Evolutionary conservation across 2,797 vertebrate genomes (phyloP).

Genomic region (Bovichtus variegatus): DNA sequence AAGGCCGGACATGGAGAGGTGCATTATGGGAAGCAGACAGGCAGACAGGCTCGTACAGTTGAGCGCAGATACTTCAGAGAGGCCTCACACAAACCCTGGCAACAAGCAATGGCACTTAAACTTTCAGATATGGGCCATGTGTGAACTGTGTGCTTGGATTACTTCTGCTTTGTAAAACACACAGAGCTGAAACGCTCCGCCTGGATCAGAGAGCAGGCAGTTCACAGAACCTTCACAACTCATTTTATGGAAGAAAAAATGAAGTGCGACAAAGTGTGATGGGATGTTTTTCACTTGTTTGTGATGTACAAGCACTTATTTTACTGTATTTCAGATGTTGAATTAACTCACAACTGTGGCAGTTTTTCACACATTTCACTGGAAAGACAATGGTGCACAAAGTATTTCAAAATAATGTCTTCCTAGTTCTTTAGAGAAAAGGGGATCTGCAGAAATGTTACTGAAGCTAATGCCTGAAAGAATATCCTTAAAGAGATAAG

Average conservation of each 20-base stretch:
- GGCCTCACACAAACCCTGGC: constrained; percentile 63
- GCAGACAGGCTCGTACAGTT: constrained; percentile 64
- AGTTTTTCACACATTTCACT: background rate
- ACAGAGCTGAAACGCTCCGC: background rate
- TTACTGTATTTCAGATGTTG: background rate
- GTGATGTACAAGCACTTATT: background rate
- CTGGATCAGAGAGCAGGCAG: constrained; percentile 14
- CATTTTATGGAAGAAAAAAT: background rate
- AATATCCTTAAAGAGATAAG: background rate
- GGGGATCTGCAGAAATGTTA: background rate
- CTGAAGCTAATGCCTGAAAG: background rate
- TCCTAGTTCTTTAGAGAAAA: background rate
- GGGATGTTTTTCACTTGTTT: constrained; percentile 3
- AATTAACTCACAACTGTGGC: background rate
- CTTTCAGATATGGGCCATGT: constrained; percentile 55
- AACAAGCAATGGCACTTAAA: constrained; percentile 67
- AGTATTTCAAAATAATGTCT: background rate
- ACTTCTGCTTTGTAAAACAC: constrained; percentile 45
- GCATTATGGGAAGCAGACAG: constrained; percentile 81
- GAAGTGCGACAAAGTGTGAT: background rate
- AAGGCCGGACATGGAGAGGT: constrained; percentile 70
- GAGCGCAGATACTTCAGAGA: constrained; percentile 58
- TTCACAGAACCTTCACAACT: constrained; percentile 14
- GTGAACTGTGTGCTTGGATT: constrained; percentile 57
- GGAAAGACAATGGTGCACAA: background rate